Base-by-base conservation (phyloP, 2,888 invertebrate genomes). In the Dysmachus trigonus region DNA sequence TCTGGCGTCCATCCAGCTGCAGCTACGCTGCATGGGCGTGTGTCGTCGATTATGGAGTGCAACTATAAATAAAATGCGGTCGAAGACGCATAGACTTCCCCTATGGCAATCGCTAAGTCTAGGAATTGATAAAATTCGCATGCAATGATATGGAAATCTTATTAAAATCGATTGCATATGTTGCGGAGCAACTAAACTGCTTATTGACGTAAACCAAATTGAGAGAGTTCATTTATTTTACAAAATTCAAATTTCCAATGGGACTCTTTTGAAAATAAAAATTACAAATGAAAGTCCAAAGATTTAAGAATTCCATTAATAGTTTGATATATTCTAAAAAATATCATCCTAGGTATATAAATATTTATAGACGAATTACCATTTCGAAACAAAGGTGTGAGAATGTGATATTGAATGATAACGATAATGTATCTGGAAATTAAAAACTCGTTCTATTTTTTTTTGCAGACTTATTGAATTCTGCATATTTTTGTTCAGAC, bases 101-200 rank as follows among this genome's bases (percentile, higher is more conserved):
- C 30, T 41, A 35, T 30, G 15, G 41, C 27, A 18, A 6, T 27
- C n/a, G 30, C 31, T 35, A 13, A 33, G 41, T 72, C 72, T 38
- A 41, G 38, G 22, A 33, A 31, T 38, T 83, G 33, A 72, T 72
- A 41, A 38, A 83, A 83, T 72, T 83, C 72, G 41, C 83, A 83
- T 83, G 83, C 27, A 83, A 27, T 41, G 27, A 18, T 38, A 27
- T 22, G 13, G 71, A 38, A 38, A 41, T 35, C 47, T 41, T 72
- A 72, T 83, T 83, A 83, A 72, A 53, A 30, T 47, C 41, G 18
- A 83, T 83, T 72, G 41, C 77, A 77, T 13, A 22, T 22, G 62
- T 27, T 62, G 62, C 10, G 62, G 27, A 27, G 27, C 27, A 22
- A 22, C 62, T 0, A 62, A 62, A 27, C 27, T 27, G 62, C 27